Percentiles rank a stretch among this genome's conserved stretches.
These are phyloP conservation scores for Pseudopleuronectes americanus DNA, from an alignment of 2,797 vertebrate genomes.

Conservation along the genomic window DNA sequence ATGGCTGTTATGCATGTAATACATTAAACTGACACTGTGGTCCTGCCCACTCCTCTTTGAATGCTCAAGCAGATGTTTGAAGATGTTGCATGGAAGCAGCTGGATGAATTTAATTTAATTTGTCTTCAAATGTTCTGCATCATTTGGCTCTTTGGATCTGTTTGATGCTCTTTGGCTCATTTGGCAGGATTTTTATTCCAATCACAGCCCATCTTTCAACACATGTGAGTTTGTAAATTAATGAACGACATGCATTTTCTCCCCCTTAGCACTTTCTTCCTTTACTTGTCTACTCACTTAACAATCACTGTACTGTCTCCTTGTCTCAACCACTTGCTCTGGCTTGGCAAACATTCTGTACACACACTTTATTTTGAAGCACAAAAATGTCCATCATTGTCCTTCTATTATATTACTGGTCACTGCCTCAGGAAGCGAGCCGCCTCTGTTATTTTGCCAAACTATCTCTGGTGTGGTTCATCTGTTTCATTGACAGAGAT, in stretches of 20 bases:
- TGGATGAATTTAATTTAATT: background rate
- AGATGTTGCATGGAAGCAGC: constrained; percentile 42
- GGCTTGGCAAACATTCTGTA: constrained; percentile 21
- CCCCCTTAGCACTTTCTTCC: background rate
- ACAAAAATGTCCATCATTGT: constrained; percentile 64
- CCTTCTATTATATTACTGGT: constrained; percentile 41
- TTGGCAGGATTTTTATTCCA: constrained; percentile 45
- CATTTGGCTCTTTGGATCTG: constrained; percentile 49
- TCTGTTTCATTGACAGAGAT: constrained; percentile 58
- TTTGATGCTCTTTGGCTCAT: constrained; percentile 23
- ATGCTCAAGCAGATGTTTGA: constrained; percentile 69
- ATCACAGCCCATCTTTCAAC: constrained; percentile 17
- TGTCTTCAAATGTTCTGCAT: constrained; percentile 38
- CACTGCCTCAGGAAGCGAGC: constrained; percentile 48
- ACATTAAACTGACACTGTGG: constrained; percentile 48
- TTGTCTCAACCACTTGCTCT: background rate
- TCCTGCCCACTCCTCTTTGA: constrained; percentile 45
- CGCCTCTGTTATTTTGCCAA: constrained; percentile 42
- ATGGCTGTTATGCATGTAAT: constrained; percentile 55
- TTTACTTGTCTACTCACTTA: background rate
- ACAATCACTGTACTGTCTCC: background rate
- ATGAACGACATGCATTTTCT: constrained; percentile 21
- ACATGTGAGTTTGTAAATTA: constrained; percentile 10
- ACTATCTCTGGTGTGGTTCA: constrained; percentile 37
- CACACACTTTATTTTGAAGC: constrained; percentile 41